phyloP scores from a whole-genome alignment of 1,140 invertebrate species.

The Sipha flava region DNA sequence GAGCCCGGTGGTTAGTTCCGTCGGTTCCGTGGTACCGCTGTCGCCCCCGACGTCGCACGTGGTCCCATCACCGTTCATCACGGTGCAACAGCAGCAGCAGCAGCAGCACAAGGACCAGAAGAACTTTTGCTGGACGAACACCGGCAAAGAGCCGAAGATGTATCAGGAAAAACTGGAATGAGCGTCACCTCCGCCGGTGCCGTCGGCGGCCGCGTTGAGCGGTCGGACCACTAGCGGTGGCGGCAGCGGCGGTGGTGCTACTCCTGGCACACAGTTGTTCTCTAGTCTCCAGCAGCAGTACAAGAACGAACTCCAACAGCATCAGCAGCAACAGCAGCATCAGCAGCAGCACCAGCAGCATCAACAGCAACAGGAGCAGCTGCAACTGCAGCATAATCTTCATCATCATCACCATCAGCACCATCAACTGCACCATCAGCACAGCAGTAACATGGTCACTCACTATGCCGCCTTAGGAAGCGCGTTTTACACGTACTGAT shows the following conservation, averaged over 20 bases:
- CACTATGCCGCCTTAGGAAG: neutral
- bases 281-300: neutral
- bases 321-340: neutral
- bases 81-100: neutral
- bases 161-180: constrained; percentile 25
- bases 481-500: neutral
- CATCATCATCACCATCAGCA: neutral
- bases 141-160: constrained; percentile 18
- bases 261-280: neutral
- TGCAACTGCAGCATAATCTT: neutral
- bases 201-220: neutral
- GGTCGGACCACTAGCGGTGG: neutral
- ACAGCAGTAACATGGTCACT: neutral
- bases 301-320: neutral
- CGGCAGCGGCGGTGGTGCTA: neutral
- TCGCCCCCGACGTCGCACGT: constrained; percentile 9
- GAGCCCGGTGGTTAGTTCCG: constrained; percentile 39
- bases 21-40: constrained; percentile 39
- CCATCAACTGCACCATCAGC: neutral
- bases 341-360: neutral
- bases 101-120: neutral
- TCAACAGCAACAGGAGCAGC: neutral
- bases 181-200: constrained; percentile 3
- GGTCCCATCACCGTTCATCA: neutral
- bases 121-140: neutral